Base-by-base conservation (phyloP, 2,888 invertebrate genomes). In the Ethmia dodecea region DNA sequence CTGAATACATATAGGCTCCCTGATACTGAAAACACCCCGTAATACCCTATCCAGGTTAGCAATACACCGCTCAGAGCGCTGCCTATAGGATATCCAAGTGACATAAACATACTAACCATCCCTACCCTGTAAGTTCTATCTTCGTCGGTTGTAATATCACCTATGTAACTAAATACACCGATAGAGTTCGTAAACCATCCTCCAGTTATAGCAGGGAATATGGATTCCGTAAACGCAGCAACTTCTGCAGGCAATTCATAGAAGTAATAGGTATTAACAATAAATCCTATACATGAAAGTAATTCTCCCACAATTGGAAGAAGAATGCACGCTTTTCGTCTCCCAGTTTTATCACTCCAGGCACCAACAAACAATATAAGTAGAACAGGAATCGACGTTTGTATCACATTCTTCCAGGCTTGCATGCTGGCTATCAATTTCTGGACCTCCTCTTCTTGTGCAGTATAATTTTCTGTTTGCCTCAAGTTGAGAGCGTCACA, bases 151-250 rank as follows among this genome's bases (percentile, higher is more conserved):
- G 96, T 95, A 9, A 95, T 92, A 59, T 96, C 95, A 24, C 93
- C 93, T 31, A 96, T 92, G 65, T 95, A 96, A 71, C 94, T 94
- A 74, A 96, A 94, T 33, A 95, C 91, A 9, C 94, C 94, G 88
- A 95, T 92, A 53, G 94, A 91, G 89, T 94, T 94, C 10, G 94
- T 94, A 64, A 93, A 94, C 94, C 94, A 94, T 3, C 94, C 94
- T 6, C 94, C 93, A 1, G 94, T 93, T 1, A 94, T 71, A 0
- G 94, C 94, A 0, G 94, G 94, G 63, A 94, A 94, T 37, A 94
- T 79, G 0, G 93, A 90, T 63, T 94, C 94, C 0, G 93, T 91
- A 2, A 94, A 78, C 0, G 93, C 94, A 28, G 92, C 89, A 1
- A 89, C 91, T 76, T 94, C 94, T 86, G 93, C 94, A 0, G 94